Evolutionary conservation across 2,888 invertebrate genomes (phyloP), one percentile per base, ranked within the genome.

Genomic region (Yponomeuta cagnagella): DNA sequence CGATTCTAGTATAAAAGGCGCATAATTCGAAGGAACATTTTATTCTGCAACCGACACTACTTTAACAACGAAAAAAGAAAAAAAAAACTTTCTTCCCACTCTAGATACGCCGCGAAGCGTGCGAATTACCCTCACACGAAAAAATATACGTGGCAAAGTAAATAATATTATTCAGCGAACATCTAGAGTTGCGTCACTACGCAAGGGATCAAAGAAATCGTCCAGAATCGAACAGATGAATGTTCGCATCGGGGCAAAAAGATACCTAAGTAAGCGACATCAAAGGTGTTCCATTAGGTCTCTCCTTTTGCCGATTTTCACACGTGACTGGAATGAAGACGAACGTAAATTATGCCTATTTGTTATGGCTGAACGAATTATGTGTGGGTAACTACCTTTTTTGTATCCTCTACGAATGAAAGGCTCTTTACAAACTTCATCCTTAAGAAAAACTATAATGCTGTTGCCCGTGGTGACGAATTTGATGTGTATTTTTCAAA

Each of bases 271-370:
- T 58, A 15, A 15, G 52, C 52, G 48, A 68, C 67, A 68, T 68
- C 67, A 68, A 68, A 68, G 67, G 33, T 30, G 31, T 31, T 65
- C 30, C 65, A 30, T 68, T 43, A 15, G 9, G 33, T 37, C 5
- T 43, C 67, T 65, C 43, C 67, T 10, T 64, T 64, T 64, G 64
- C 64, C 64, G 64, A 64, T 64, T 64, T 31, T 64, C 64, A 64
- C 31, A 64, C 64, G 64, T 64, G 64, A 64, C 64, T 64, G 64
- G 31, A 31, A 31, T 64, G 30, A 64, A 10, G 64, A 64, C 52
- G 52, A 58, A 15, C 52, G 15, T 58, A 58, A 58, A 58, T 15
- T 12, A 58, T 58, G 15, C 52, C 5, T 58, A 58, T 58, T 58
- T 58, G 3, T 58, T 58, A 15, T 12, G 52, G 15, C 15, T 58